A percentile compares a stretch with the other conserved stretches of the same genome.
These are phyloP conservation scores for Emys orbicularis DNA, from an alignment of 2,797 vertebrate species.

Conservation along the genomic window DNA sequence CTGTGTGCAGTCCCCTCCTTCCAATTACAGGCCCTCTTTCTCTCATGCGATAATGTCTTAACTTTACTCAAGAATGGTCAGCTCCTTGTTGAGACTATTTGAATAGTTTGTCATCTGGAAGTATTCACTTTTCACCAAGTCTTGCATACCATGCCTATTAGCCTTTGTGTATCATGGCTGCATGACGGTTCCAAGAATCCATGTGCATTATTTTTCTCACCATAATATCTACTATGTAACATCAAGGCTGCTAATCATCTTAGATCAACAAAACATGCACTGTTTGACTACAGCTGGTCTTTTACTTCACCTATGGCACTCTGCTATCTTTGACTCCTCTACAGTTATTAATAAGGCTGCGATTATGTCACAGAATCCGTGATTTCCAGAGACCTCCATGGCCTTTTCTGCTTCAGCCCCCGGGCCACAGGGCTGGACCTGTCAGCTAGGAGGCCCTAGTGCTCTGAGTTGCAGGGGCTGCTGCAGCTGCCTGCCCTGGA, in stretches of 20 bases:
- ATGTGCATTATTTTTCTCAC: neutral
- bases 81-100: neutral
- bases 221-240: neutral
- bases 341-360: neutral
- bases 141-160: too few species aligned
- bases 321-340: neutral
- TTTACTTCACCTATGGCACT: neutral
- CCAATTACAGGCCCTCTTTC: neutral
- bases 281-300: neutral
- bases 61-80: neutral
- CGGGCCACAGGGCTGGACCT: too few species aligned
- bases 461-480: too few species aligned
- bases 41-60: neutral
- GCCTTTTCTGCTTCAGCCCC: too few species aligned
- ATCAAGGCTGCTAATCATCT: neutral
- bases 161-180: neutral
- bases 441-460: too few species aligned
- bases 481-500: too few species aligned
- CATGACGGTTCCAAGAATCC: neutral
- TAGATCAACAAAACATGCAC: neutral
- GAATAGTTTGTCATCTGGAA: neutral
- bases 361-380: too few species aligned
- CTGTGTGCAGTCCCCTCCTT: neutral
- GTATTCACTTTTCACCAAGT: neutral
- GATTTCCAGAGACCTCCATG: too few species aligned